These are phyloP conservation scores for Apamea monoglypha DNA, from an alignment of 2,888 invertebrate genomes.

Conservation along the genomic window DNA sequence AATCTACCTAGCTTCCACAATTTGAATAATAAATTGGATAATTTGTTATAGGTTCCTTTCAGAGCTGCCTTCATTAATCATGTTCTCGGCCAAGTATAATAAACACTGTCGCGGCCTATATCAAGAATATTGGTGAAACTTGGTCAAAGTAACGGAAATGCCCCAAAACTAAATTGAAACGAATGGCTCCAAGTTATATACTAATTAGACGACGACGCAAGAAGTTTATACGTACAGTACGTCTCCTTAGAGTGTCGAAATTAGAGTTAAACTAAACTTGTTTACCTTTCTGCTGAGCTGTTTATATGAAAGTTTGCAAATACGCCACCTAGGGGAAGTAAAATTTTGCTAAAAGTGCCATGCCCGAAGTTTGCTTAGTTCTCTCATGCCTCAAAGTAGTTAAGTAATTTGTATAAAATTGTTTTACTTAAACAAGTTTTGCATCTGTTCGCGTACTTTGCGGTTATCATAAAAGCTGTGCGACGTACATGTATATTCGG, in stretches of 20 bases:
- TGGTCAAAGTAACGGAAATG: slow-evolving; percentile 66
- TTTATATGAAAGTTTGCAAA: slow-evolving; percentile 84
- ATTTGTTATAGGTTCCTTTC: background rate
- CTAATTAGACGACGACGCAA: slow-evolving; percentile 82
- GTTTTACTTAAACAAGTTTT: slow-evolving; percentile 62
- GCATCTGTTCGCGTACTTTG: slow-evolving; percentile 53
- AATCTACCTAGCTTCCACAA: slow-evolving; percentile 1
- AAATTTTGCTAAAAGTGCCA: slow-evolving; percentile 80
- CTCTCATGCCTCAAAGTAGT: slow-evolving; percentile 68
- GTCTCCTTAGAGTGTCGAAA: slow-evolving; percentile 86
- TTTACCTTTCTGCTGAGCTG: slow-evolving; percentile 83
- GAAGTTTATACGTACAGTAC: slow-evolving; percentile 78
- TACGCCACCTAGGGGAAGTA: slow-evolving; percentile 79
- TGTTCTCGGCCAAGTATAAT: slow-evolving; percentile 5
- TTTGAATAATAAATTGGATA: slow-evolving; percentile 32
- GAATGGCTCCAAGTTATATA: slow-evolving; percentile 84
- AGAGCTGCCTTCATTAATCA: slow-evolving; percentile 16
- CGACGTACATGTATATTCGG: slow-evolving; percentile 10
- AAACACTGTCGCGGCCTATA: slow-evolving; percentile 49
- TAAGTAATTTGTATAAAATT: slow-evolving; percentile 69
- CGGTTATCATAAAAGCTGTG: slow-evolving; percentile 45
- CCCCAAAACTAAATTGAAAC: slow-evolving; percentile 83
- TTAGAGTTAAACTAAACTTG: slow-evolving; percentile 86
- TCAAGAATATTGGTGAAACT: slow-evolving; percentile 64
- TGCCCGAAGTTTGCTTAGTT: slow-evolving; percentile 73